Evolutionary conservation across 1,140 invertebrate species (phyloP), one percentile per base, ranked within the genome.

Genomic region (Drosophila melanogaster): DNA sequence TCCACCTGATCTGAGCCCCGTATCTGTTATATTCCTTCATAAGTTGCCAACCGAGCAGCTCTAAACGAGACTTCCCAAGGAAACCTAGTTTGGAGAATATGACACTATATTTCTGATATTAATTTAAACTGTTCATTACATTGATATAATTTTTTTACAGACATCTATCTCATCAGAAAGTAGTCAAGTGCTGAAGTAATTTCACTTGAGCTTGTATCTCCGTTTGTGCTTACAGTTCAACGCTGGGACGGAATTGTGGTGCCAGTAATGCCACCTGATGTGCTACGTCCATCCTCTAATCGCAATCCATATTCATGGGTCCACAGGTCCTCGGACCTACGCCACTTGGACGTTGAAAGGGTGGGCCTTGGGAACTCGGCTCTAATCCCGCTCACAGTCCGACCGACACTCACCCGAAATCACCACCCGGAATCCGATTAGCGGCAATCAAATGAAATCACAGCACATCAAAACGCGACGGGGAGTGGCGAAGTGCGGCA

Each of bases 401-500:
- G 14, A 12, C 37, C 22, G 46, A 44, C 70, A 77, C 66, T 38
- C 44, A n/a, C 30, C 12, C 5, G 54, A 60, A 53, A 30, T 56
- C 64, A 69, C 57, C 64, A n/a, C 60, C 38, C 60, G 37, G 76
- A 87, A 87, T 72, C 84, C 37, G 84, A 66, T 89, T 87, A 83
- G 66, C 22, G 58, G 79, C 75, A 73, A 85, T 84, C 81, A 86
- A 87, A 86, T 86, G 47, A 72, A 79, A 86, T 83, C 55, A 74
- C 57, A 59, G 47, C 57, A 43, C 58, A 73, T 47, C 43, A 41
- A 51, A 53, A 17, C 26, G 59, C 51, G 44, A 3, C 19, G 54
- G 57, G 50, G 54, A 56, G 53, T 49, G 33, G 0, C 10, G 12
- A 14, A 17, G 51, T 59, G n/a, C 8, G 41, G 54, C 43, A 53